Evolutionary conservation across 2,113 vertebrate genomes (phyloP).

Genomic region (Oreochromis spilurus): DNA sequence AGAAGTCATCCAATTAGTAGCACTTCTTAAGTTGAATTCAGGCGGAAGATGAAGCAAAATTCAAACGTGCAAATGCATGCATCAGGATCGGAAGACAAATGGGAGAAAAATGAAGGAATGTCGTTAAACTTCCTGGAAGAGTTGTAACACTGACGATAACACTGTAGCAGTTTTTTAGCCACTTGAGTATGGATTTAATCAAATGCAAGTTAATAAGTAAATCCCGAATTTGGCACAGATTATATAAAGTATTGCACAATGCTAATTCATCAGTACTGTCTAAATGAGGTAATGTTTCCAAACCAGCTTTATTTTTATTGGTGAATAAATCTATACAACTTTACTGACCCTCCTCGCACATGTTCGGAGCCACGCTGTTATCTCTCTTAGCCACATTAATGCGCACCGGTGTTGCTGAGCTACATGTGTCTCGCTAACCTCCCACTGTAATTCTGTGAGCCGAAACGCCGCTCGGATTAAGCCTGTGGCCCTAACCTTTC

Average conservation of each 20-base stretch:
- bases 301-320: background rate
- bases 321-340: background rate
- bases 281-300: background rate
- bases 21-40: background rate
- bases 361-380: background rate
- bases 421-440: background rate
- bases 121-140: background rate
- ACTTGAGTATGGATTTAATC: background rate
- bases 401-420: background rate
- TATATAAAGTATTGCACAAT: background rate
- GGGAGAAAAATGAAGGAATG: background rate
- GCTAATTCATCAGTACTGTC: background rate
- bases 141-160: background rate
- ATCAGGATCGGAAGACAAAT: background rate
- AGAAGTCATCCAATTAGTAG: conserved; percentile 36
- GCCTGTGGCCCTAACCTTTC: conserved; percentile 42
- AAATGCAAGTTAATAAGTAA: background rate
- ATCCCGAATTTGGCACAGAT: background rate
- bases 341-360: background rate
- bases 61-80: background rate
- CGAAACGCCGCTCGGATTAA: conserved; percentile 19
- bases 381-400: background rate
- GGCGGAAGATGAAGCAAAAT: background rate
- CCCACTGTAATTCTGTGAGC: background rate
- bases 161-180: background rate